These are phyloP conservation scores for Gryon sp. DNA, from an alignment of 1,140 invertebrate genomes.

Conservation along the genomic window DNA sequence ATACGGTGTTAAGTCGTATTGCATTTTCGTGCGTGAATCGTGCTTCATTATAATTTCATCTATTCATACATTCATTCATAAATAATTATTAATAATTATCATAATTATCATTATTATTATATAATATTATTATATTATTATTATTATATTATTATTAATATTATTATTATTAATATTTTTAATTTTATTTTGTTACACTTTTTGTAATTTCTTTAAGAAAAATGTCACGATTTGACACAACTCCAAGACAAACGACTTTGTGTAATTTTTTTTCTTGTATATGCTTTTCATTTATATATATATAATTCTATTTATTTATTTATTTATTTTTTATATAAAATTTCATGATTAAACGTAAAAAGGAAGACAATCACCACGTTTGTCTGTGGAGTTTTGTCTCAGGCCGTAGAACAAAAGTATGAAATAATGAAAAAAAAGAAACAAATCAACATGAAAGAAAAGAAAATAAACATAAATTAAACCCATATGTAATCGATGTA, in stretches of 20 bases:
- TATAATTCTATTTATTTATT: conserved; percentile 1
- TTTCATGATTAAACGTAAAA: not conserved
- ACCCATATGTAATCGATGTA: conserved; percentile 42
- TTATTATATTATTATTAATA: too few species aligned
- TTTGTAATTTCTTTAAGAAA: conserved; percentile 2
- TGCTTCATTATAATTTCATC: conserved; percentile 2
- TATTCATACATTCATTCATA: too few species aligned
- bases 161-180: too few species aligned
- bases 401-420: conserved; percentile 40
- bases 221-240: conserved; percentile 36
- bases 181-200: too few species aligned
- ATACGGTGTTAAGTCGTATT: conserved; percentile 42
- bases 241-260: conserved; percentile 41
- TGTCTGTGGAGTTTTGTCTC: conserved; percentile 48
- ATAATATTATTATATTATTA: too few species aligned
- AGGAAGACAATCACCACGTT: conserved; percentile 52
- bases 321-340: not conserved
- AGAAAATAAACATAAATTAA: conserved; percentile 15
- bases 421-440: not conserved
- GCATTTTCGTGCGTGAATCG: conserved; percentile 38
- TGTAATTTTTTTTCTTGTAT: not conserved
- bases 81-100: too few species aligned
- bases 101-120: too few species aligned
- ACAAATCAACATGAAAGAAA: too few species aligned
- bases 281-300: not conserved